A percentile compares a stretch with the other conserved stretches of the same genome.
These are phyloP conservation scores for Orestias chungarensis DNA, from an alignment of 2,797 vertebrate genomes.

Conservation along the genomic window DNA sequence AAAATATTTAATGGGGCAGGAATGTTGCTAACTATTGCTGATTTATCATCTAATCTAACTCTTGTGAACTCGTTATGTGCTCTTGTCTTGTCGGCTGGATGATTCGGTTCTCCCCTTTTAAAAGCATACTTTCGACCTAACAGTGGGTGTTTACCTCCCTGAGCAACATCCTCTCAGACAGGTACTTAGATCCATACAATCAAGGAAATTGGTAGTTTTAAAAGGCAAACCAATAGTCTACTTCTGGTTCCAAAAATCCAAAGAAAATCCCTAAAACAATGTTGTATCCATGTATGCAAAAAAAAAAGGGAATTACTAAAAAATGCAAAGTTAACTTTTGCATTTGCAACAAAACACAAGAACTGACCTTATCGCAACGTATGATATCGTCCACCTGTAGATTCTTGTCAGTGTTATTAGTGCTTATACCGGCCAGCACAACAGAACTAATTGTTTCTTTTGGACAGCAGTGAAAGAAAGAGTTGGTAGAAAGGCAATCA, in stretches of 20 bases:
- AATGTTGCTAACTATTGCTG: background rate
- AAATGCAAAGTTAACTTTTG: no score
- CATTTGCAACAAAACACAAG: no score
- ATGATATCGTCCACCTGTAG: conserved; percentile 17
- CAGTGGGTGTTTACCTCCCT: background rate
- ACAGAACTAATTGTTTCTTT: conserved; percentile 35
- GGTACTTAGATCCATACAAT: background rate
- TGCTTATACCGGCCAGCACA: conserved; percentile 19
- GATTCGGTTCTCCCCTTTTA: background rate
- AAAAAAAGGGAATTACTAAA: background rate
- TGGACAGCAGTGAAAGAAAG: conserved; percentile 34
- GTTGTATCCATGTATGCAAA: conserved; percentile 1
- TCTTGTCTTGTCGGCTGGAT: background rate
- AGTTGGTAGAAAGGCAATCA: conserved; percentile 43
- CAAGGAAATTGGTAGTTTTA: background rate
- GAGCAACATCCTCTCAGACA: background rate
- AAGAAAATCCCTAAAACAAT: conserved; percentile 1
- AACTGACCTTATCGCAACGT: conserved; percentile 15
- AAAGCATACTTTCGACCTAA: background rate
- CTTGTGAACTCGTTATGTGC: background rate
- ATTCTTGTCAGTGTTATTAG: conserved; percentile 13
- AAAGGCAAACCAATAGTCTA: background rate
- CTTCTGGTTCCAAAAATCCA: background rate
- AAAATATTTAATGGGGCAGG: background rate
- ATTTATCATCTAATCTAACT: background rate